Base-by-base conservation (phyloP, 1,140 invertebrate species). In the Ganaspis sp. region DNA sequence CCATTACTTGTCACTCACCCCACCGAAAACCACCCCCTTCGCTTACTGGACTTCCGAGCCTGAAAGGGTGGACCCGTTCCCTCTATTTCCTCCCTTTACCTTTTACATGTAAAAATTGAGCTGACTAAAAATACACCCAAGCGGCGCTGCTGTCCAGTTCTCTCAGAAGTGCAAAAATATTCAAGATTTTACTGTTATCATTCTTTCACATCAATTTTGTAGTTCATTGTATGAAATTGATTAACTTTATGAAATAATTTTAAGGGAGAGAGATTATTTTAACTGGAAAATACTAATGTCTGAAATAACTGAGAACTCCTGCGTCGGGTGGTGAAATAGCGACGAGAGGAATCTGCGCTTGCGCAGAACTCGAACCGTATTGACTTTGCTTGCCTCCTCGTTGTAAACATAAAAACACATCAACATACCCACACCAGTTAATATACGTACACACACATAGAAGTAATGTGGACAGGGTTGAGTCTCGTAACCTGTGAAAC, bases 1-100 rank as follows among this genome's bases (percentile, higher is more conserved):
- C 86, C 87, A 85, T 89, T 89, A 87, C 86, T 88, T 85, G 83
- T 86, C 81, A 79, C 83, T 86, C 85, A 83, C 84, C 81, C 85
- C 82, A 75, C 75, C 70, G 17, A 26, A 70, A 77, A 45, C 73
- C 74, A 45, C 77, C 69, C 80, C 70, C 38, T 21, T 64, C 29
- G 23, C 54, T 58, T 26, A 58, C 54, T 64, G 23, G 26, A 34
- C 58, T 23, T 58, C 21, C 53, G 53, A 26, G 26, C 26, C 58
- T 29, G 26, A 64, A n/a, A 64, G 21, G 58, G 58, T 26, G 58
- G 58, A 64, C 11, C 17, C 12, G 45, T 49, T 49, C 45, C 58
- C 58, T 64, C 54, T 8, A 23, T 54, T 64, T 64, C 23, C 58
- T 64, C 54, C 1, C 11, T 58, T 58, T 58, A 12, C 21, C 2